These are phyloP conservation scores for Epinephelus lanceolatus DNA, from an alignment of 2,113 vertebrate species.

Conservation along the genomic window DNA sequence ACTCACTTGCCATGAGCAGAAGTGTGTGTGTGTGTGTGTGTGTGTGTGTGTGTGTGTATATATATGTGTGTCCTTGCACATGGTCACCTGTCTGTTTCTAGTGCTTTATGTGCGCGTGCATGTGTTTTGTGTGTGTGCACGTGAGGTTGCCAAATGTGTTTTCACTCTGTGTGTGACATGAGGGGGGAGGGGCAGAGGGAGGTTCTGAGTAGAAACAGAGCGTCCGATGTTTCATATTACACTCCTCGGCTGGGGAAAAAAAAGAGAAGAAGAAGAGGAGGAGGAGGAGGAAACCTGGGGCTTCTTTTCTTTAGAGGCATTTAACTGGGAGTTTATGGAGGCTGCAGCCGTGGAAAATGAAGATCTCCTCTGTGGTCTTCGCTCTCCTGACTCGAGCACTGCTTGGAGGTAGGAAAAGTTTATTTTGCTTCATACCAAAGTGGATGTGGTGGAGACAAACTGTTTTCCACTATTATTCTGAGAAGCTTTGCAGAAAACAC, in stretches of 20 bases:
- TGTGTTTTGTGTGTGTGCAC: constrained; percentile 9
- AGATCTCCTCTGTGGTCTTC: constrained; percentile 80
- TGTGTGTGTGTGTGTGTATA: constrained; percentile 9
- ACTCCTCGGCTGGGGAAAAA: constrained; percentile 44
- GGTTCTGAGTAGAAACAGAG: constrained; percentile 76
- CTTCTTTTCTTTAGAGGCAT: constrained; percentile 65
- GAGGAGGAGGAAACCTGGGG: constrained; percentile 59
- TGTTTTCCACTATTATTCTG: background rate
- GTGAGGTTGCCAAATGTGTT: constrained; percentile 51
- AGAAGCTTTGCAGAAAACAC: background rate
- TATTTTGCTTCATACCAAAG: constrained; percentile 22
- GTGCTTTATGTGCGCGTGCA: background rate
- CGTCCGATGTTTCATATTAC: constrained; percentile 83
- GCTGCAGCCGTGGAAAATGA: constrained; percentile 84
- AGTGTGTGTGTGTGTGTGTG: constrained; percentile 15
- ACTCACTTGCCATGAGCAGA: constrained; percentile 47
- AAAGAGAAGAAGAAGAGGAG: constrained; percentile 22
- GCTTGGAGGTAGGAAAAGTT: constrained; percentile 79
- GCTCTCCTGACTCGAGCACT: constrained; percentile 80
- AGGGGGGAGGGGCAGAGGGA: constrained; percentile 69
- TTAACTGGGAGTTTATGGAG: constrained; percentile 81
- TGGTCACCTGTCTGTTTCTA: constrained; percentile 34
- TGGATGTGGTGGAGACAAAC: constrained; percentile 33
- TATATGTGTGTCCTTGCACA: background rate
- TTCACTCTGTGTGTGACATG: constrained; percentile 47